Conservation (phyloP, 2,113 vertebrate species). For the Pangasianodon hypophthalmus region DNA sequence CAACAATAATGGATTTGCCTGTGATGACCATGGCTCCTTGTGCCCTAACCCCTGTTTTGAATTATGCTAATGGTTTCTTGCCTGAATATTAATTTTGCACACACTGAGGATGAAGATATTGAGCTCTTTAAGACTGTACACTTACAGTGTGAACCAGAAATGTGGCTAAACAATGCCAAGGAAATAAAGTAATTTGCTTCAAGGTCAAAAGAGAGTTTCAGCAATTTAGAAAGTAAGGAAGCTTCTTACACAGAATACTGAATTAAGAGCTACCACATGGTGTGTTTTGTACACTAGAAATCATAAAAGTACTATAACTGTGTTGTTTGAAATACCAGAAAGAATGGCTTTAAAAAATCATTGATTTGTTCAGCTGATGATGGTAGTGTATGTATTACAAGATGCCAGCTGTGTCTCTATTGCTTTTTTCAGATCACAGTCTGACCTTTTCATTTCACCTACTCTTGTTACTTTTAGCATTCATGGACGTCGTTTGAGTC, state of each 20-base stretch:
- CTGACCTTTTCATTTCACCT: conserved; percentile 4
- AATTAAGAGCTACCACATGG: not conserved
- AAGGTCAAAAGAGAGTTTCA: not conserved
- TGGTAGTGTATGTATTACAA: not conserved
- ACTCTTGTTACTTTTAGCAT: not conserved
- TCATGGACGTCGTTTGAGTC: not conserved
- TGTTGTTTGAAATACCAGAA: not conserved
- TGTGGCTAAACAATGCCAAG: not conserved
- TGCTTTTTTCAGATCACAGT: not conserved
- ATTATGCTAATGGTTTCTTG: not conserved
- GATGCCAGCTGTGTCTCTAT: not conserved
- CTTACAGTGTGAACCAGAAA: not conserved
- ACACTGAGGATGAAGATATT: not conserved
- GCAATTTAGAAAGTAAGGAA: not conserved
- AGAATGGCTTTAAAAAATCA: not conserved
- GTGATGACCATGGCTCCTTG: not conserved
- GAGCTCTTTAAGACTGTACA: not conserved
- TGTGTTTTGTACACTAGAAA: not conserved
- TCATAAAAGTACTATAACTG: not conserved
- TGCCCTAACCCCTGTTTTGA: not conserved
- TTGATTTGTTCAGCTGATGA: not conserved
- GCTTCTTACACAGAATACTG: not conserved
- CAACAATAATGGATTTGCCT: not conserved
- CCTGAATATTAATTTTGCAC: not conserved
- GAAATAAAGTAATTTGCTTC: too few species aligned